Evolutionary conservation across 2,797 vertebrate genomes (phyloP).

Genomic region (Cheirogaleus major): DNA sequence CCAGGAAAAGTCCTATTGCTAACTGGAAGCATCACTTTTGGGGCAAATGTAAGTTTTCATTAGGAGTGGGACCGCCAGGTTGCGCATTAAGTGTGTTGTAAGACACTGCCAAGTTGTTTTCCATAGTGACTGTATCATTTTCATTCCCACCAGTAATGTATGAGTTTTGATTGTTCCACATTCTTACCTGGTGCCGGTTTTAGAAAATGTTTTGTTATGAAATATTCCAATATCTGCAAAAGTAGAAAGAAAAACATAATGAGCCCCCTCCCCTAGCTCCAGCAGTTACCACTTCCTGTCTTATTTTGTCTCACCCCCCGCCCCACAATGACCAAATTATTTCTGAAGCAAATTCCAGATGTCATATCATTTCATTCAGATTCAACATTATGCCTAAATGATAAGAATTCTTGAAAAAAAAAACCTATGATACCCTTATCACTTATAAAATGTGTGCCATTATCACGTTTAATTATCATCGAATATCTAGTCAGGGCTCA

Average conservation of each 20-base stretch:
- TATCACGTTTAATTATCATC: background rate
- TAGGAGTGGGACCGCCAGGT: background rate
- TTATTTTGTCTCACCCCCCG: background rate
- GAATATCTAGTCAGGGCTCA: background rate
- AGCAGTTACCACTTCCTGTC: too few relatives aligned
- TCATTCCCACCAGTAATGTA: too few relatives aligned
- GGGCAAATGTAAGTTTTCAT: background rate
- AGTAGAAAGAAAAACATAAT: background rate
- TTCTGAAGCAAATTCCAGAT: background rate
- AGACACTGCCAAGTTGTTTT: background rate
- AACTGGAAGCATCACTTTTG: background rate
- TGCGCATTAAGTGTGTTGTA: background rate
- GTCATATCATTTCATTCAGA: background rate
- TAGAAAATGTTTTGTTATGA: background rate
- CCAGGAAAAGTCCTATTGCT: background rate
- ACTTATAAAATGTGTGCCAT: background rate
- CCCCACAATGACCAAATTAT: background rate
- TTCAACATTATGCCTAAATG: background rate
- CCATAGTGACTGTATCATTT: background rate
- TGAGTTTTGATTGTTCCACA: background rate
- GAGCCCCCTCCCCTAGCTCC: background rate
- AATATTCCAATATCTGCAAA: background rate
- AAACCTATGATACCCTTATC: background rate
- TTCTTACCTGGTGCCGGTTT: background rate
- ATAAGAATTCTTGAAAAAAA: background rate